Evolutionary conservation across 1,140 invertebrate genomes (phyloP).

Genomic region (Magallana ariakensis): DNA sequence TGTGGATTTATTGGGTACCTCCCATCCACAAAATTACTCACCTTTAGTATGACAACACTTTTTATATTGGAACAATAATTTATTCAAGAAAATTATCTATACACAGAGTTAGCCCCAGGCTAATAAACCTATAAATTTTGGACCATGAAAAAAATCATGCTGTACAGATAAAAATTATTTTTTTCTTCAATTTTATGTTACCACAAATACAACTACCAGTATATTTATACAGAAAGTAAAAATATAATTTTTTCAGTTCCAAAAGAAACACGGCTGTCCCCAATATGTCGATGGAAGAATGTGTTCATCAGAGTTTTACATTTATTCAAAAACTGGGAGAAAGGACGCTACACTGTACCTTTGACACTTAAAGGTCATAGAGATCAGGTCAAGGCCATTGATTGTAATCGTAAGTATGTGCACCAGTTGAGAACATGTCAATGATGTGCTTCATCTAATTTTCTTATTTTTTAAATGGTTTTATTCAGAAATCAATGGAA

Average conservation of each 20-base stretch:
- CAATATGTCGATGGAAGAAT: conserved; percentile 74
- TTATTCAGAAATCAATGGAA: too few species aligned
- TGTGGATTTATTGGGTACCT: background rate
- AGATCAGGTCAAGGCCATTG: conserved; percentile 72
- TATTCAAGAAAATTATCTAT: too few species aligned
- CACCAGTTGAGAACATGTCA: too few species aligned
- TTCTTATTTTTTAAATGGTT: too few species aligned
- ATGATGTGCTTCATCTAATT: too few species aligned
- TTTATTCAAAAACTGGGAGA: conserved; percentile 72
- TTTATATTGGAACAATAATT: too few species aligned
- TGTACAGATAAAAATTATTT: too few species aligned
- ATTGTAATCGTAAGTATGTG: conserved; percentile 68
- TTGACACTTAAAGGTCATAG: conserved; percentile 71
- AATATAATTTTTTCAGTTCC: conserved; percentile 57
- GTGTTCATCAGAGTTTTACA: conserved; percentile 70
- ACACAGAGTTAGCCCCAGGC: too few species aligned
- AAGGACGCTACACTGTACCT: conserved; percentile 70
- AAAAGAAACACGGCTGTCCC: conserved; percentile 60
- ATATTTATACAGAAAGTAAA: background rate
- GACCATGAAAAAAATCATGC: background rate
- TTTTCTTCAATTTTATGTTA: too few species aligned
- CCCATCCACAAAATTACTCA: too few species aligned
- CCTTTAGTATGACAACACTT: too few species aligned
- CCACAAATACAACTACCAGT: background rate
- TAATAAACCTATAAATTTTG: background rate